phyloP scores from a whole-genome alignment of 2,113 vertebrate species.

The Amphiprion ocellaris region DNA sequence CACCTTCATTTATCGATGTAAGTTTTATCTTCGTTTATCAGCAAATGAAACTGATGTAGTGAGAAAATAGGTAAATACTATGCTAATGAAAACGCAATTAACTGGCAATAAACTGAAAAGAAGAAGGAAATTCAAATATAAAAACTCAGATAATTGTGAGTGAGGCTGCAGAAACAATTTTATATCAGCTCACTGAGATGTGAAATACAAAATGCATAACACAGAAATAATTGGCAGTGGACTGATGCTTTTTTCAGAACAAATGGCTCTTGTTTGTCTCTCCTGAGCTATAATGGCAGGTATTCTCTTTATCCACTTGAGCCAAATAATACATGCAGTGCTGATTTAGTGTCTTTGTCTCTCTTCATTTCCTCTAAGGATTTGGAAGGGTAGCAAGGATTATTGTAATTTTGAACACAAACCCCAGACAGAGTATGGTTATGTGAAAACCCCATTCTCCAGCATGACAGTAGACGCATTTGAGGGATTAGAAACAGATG shows the following conservation, averaged over 20 bases:
- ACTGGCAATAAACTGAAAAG: background rate
- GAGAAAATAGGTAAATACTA: background rate
- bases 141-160: background rate
- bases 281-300: slow-evolving; percentile 14
- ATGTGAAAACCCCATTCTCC: slow-evolving; percentile 25
- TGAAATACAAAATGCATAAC: background rate
- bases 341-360: slow-evolving; percentile 25
- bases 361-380: slow-evolving; percentile 35
- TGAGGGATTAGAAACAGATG: slow-evolving; percentile 24
- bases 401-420: slow-evolving; percentile 49
- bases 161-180: no score
- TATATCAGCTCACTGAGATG: background rate
- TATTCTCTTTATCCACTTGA: slow-evolving; percentile 42
- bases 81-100: background rate
- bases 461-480: slow-evolving; percentile 30
- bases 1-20: background rate
- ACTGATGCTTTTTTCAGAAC: background rate
- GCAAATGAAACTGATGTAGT: background rate
- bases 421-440: background rate
- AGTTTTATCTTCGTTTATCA: no score
- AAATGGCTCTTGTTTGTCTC: background rate
- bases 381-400: slow-evolving; percentile 51
- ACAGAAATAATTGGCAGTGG: background rate
- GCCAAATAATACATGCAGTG: slow-evolving; percentile 17
- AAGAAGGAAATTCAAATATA: background rate